A percentile compares a stretch with the other conserved stretches of the same genome.
These are phyloP conservation scores for Carassius auratus DNA, from an alignment of 2,113 vertebrate species.

Conservation along the genomic window DNA sequence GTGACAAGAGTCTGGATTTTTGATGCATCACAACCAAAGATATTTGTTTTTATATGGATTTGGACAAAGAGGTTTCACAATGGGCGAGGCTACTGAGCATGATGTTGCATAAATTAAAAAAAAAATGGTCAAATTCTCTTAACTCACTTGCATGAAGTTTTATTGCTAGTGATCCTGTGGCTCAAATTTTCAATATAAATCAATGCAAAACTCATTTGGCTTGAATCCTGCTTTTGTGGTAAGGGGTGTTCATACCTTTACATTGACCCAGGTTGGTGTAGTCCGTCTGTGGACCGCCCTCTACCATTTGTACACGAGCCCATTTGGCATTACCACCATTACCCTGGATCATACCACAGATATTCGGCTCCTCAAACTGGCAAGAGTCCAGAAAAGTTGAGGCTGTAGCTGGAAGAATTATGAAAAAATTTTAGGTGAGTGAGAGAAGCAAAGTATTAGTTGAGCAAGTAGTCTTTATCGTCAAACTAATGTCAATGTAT, in stretches of 20 bases:
- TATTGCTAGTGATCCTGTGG: too few relatives aligned
- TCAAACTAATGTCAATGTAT: background rate
- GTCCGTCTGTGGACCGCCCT: constrained; percentile 79
- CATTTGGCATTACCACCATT: constrained; percentile 76
- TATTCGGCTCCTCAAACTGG: constrained; percentile 87
- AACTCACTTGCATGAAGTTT: too few relatives aligned
- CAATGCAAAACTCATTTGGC: background rate
- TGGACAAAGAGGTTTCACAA: background rate
- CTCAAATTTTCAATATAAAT: too few relatives aligned
- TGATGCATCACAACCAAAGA: background rate
- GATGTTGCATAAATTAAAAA: too few relatives aligned
- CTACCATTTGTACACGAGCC: constrained; percentile 67
- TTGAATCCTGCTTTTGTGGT: background rate
- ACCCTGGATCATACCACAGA: constrained; percentile 93
- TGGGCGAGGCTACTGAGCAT: too few relatives aligned
- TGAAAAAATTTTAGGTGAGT: background rate
- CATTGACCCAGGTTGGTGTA: constrained; percentile 87
- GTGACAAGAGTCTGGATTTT: too few relatives aligned
- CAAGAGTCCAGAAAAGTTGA: constrained; percentile 90
- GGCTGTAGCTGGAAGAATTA: constrained; percentile 74
- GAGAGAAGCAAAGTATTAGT: background rate
- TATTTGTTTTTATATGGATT: background rate
- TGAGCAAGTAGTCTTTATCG: constrained; percentile 3
- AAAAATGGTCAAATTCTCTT: too few relatives aligned
- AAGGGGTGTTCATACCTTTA: constrained; percentile 74